Evolutionary conservation across 2,797 vertebrate genomes (phyloP), one percentile per base, ranked within the genome.

Genomic region (Dallia pectoralis): DNA sequence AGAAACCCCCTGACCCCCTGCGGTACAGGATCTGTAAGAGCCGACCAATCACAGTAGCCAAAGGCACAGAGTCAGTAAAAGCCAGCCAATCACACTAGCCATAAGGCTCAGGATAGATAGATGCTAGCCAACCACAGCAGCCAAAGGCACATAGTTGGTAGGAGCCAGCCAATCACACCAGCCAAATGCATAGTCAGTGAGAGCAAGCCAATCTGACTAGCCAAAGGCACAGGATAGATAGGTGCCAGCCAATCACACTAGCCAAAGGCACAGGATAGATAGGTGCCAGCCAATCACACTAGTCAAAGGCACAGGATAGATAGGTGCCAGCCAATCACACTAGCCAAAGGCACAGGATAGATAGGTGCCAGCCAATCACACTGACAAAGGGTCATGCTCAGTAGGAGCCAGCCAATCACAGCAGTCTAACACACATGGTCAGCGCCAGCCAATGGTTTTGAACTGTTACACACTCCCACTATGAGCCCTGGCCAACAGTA

Each of bases 1-100:
- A 36, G 16, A 74, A 51, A 68, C 76, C 82, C 83, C 81, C 14
- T 59, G 74, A 84, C 53, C 53, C 53, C 22, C 53, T 59, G 53
- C 25, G 53, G 53, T 22, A 59, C 53, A 25, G 53, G 53, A 59
- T 59, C 40, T 44, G 18, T 19, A 51, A 6, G 49, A 77, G 73
- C 64, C 18, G 1, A 2, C 40, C 14, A 48, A 30, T 18, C 15
- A 69, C 25, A 49, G 29, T 15, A 27, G 61, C n/a, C 18, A 40
- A 7, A 36, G 8, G 14, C 49, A 22, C 15, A 56, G 5, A 12
- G 1, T 14, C 22, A 56, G 49, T 51, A 51, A 1, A 18, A 77
- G 74, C 64, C 4, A 5, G 7, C 40, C 14, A 48, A 30, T 18
- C 15, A 69, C 25, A 49, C 29, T 16, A 27, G 15, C 19, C 18